phyloP scores from a whole-genome alignment of 2,888 invertebrate species.

The Cephus pygmeus region DNA sequence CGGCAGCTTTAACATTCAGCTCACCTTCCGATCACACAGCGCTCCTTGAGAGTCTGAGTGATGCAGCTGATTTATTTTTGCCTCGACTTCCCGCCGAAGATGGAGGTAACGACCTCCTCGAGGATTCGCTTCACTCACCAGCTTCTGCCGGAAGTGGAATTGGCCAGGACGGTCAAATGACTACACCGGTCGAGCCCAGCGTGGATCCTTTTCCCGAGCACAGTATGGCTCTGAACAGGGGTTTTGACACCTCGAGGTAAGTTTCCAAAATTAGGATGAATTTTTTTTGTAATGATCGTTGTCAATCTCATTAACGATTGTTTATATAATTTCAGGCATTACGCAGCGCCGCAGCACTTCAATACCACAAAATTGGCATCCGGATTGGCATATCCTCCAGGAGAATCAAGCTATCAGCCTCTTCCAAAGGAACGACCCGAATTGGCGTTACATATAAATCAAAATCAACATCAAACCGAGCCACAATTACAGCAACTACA shows the following conservation, averaged over 20 bases:
- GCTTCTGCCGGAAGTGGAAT: conserved; percentile 65
- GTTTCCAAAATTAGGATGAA: conserved; percentile 3
- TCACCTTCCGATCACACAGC: conserved; percentile 79
- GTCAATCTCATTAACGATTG: background rate
- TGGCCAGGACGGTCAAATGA: conserved; percentile 67
- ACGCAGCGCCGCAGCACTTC: conserved; percentile 54
- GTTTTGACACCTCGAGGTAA: conserved; percentile 34
- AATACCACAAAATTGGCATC: conserved; percentile 52
- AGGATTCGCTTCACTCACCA: conserved; percentile 79
- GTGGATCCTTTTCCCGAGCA: conserved; percentile 83
- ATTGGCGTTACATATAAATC: conserved; percentile 71
- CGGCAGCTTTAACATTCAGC: conserved; percentile 83
- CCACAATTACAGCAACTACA: conserved; percentile 75
- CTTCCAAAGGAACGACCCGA: conserved; percentile 74
- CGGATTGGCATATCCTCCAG: conserved; percentile 47
- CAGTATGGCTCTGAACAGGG: conserved; percentile 66
- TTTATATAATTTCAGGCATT: conserved; percentile 45
- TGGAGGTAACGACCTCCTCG: conserved; percentile 74
- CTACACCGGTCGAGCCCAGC: conserved; percentile 74
- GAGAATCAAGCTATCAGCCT: conserved; percentile 70
- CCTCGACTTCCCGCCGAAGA: conserved; percentile 76
- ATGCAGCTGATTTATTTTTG: conserved; percentile 83
- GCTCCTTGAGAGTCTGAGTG: conserved; percentile 81
- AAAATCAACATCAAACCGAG: conserved; percentile 68
- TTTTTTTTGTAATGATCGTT: background rate